phyloP scores from a whole-genome alignment of 1,140 invertebrate genomes.

The Zaprionus taronus region DNA sequence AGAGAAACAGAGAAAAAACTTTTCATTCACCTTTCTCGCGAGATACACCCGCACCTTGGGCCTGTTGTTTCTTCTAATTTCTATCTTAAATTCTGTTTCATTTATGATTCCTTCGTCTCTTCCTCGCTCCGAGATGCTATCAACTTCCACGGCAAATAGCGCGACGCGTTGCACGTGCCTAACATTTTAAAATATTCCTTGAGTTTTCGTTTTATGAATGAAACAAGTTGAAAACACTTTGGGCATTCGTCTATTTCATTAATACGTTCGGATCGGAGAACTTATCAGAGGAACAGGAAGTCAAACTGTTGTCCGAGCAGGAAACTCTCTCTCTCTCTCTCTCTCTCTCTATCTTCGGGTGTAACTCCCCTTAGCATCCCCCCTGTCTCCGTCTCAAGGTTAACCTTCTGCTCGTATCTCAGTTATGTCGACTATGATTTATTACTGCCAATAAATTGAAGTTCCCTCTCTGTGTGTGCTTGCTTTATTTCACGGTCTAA shows the following conservation, averaged over 20 bases:
- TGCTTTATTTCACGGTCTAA: conserved; percentile 78
- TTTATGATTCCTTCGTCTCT: conserved; percentile 44
- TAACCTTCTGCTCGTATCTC: conserved; percentile 31
- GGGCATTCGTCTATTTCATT: conserved; percentile 32
- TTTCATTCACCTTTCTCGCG: conserved; percentile 63
- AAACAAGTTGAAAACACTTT: conserved; percentile 31
- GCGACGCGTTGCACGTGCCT: conserved; percentile 58
- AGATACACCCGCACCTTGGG: conserved; percentile 63
- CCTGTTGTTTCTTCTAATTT: conserved; percentile 48
- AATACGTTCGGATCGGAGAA: conserved; percentile 24
- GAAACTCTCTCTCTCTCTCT: neutral
- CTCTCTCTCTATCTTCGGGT: neutral
- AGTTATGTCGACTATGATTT: conserved; percentile 57
- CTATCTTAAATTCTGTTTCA: conserved; percentile 71
- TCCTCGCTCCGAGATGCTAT: conserved; percentile 56
- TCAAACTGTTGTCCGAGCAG: conserved; percentile 2
- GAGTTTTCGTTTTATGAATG: conserved; percentile 69
- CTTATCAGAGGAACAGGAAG: conserved; percentile 29
- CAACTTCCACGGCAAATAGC: conserved; percentile 54
- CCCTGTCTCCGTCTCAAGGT: neutral
- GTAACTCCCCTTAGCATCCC: neutral
- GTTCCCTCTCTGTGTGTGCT: conserved; percentile 25
- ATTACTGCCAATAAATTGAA: conserved; percentile 70
- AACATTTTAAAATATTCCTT: conserved; percentile 57
- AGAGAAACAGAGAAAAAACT: conserved; percentile 45